phyloP scores from a whole-genome alignment of 1,140 invertebrate genomes.

The Ladona fulva region DNA sequence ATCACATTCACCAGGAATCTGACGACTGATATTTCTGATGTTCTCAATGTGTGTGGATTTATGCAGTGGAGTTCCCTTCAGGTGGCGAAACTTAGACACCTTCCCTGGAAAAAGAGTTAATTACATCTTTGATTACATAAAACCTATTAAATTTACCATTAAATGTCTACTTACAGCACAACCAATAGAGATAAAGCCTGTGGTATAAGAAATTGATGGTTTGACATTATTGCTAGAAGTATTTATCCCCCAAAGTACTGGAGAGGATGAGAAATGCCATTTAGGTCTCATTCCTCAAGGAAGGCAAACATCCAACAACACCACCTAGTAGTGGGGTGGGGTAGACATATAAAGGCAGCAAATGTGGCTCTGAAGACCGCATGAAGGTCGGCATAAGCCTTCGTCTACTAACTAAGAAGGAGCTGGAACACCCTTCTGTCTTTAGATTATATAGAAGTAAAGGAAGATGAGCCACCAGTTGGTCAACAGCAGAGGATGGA shows the following conservation, averaged over 20 bases:
- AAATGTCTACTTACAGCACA: no score
- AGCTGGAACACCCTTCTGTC: neutral
- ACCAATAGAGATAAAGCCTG: no score
- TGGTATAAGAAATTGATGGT: no score
- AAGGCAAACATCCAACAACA: neutral
- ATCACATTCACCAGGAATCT: constrained; percentile 88
- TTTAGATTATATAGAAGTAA: neutral
- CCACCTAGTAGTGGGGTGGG: neutral
- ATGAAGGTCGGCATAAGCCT: neutral
- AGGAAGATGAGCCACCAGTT: neutral
- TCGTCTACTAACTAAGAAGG: neutral
- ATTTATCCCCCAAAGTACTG: no score
- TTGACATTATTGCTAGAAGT: no score
- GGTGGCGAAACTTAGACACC: constrained; percentile 85
- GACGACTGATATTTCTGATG: constrained; percentile 78
- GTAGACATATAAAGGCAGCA: neutral
- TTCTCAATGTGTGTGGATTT: constrained; percentile 89
- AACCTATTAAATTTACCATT: no score
- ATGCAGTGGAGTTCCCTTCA: constrained; percentile 81
- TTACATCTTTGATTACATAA: no score
- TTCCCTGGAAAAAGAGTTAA: constrained; percentile 48
- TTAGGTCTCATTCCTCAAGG: neutral
- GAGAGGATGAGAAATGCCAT: no score
- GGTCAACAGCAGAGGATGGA: neutral
- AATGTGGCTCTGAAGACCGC: neutral